Percentiles rank a stretch among this genome's conserved stretches.
phyloP scores from a whole-genome alignment of 2,888 invertebrate genomes.

The Podabrus alpinus region DNA sequence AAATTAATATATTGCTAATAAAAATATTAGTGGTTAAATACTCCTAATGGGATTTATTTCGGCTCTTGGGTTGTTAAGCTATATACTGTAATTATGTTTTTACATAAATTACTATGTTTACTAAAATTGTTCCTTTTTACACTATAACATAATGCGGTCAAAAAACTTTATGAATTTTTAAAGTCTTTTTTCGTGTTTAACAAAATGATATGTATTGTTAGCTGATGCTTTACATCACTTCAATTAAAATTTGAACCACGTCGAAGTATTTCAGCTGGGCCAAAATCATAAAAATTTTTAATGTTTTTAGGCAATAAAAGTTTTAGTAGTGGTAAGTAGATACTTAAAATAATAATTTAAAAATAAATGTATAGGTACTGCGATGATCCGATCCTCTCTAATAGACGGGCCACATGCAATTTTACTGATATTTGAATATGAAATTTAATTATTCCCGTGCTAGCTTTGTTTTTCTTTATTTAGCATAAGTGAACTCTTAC shows the following conservation, averaged over 20 bases:
- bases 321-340: no score
- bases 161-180: neutral
- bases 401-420: no score
- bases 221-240: no score
- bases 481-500: no score
- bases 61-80: neutral
- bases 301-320: neutral
- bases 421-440: no score
- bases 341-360: neutral
- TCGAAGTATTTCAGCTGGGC: neutral
- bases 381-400: no score
- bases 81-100: neutral
- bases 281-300: neutral
- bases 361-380: no score
- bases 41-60: neutral
- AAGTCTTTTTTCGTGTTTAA: neutral
- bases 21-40: neutral
- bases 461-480: no score
- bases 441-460: no score
- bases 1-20: neutral
- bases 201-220: neutral
- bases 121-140: neutral
- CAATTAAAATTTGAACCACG: neutral
- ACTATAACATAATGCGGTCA: neutral
- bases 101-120: neutral